phyloP scores from a whole-genome alignment of 2,888 invertebrate genomes.

The Chrysolina oricalcia region DNA sequence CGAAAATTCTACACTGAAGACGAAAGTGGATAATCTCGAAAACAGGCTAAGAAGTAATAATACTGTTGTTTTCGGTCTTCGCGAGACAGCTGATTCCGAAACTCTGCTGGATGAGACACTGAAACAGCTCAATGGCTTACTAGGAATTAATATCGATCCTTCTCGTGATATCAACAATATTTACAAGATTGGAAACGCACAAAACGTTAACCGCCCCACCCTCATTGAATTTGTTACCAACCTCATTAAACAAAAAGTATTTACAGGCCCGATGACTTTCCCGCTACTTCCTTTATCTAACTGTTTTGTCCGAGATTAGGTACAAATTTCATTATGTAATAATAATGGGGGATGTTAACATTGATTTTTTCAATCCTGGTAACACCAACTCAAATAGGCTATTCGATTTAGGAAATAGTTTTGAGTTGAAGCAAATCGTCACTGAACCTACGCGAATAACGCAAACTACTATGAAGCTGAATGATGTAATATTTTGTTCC shows the following conservation, averaged over 20 bases:
- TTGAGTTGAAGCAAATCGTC: too few relatives aligned
- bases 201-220: not conserved
- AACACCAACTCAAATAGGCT: too few relatives aligned
- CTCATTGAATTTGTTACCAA: not conserved
- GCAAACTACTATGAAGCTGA: too few relatives aligned
- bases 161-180: conserved; percentile 4
- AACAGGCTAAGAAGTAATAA: not conserved
- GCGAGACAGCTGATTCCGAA: not conserved
- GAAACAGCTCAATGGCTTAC: not conserved
- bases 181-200: not conserved
- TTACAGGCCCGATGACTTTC: too few relatives aligned
- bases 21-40: conserved; percentile 18
- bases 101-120: not conserved
- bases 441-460: too few relatives aligned
- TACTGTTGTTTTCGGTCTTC: not conserved
- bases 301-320: too few relatives aligned
- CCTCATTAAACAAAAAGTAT: not conserved
- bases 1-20: not conserved
- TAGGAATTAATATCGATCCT: not conserved
- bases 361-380: too few relatives aligned
- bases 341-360: too few relatives aligned
- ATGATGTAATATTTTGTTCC: too few relatives aligned
- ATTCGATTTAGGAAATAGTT: too few relatives aligned
- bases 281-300: too few relatives aligned
- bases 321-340: too few relatives aligned